Conservation (phyloP, 2,797 vertebrate genomes). For the Rhadinocentrus ornatus region DNA sequence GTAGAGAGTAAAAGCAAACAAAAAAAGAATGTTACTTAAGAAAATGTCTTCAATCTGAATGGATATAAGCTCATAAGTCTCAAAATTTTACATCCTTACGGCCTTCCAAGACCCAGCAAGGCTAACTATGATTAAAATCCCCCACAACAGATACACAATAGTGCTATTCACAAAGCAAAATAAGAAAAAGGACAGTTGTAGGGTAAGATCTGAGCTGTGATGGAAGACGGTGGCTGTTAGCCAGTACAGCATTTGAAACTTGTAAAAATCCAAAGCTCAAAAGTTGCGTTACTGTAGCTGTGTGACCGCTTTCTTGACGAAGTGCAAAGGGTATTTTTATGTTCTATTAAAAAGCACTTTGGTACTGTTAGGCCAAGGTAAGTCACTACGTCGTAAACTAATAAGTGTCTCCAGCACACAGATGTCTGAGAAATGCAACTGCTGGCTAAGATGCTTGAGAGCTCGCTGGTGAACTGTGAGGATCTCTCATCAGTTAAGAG, state of each 20-base stretch:
- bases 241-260: conserved; percentile 62
- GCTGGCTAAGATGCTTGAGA: conserved; percentile 52
- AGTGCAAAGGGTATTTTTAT: conserved; percentile 16
- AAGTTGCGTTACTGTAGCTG: conserved; percentile 10
- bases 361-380: conserved; percentile 55
- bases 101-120: conserved; percentile 35
- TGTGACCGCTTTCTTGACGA: conserved; percentile 46
- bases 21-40: neutral
- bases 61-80: conserved; percentile 22
- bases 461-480: conserved; percentile 67
- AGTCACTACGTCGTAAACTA: conserved; percentile 46
- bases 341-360: conserved; percentile 69
- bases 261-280: conserved; percentile 50
- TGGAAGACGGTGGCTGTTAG: conserved; percentile 72
- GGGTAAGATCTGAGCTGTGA: conserved; percentile 60
- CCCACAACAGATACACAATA: conserved; percentile 13
- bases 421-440: conserved; percentile 54
- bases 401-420: conserved; percentile 49
- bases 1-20: conserved; percentile 1
- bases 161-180: conserved; percentile 43
- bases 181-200: conserved; percentile 11
- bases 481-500: conserved; percentile 33
- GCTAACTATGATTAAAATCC: conserved; percentile 5
- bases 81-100: conserved; percentile 11
- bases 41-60: conserved; percentile 7